Evolutionary conservation across 2,113 vertebrate species (phyloP), one percentile per base, ranked within the genome.

Genomic region (Hyla sarda): DNA sequence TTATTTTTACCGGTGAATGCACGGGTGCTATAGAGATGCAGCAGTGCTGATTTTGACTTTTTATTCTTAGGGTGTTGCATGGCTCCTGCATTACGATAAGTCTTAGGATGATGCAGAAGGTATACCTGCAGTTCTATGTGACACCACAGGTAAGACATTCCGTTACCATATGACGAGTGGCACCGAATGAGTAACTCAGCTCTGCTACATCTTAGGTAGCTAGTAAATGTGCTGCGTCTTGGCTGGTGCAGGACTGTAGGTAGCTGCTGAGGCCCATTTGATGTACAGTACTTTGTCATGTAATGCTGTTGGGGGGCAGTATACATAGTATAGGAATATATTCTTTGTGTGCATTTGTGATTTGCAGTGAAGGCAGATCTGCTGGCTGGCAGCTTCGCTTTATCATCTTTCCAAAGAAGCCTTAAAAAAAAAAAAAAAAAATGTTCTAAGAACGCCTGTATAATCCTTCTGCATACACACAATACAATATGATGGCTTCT

Each of bases 311-410:
- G 83, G 45, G n/a, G 41, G 60, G 73, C n/a, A 37, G 52, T 69
- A 54, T 19, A 32, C 50, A 69, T 37, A 28, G 74, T 79, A 78
- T 50, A 54, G 47, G 75, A 78, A 85, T 85, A 48, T 60, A 69
- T 78, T 75, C 45, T 52, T 17, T n/a, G 52, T 48, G 77, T 48
- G 75, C 84, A 80, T 72, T 67, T 14, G 4, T 80, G 67, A 86
- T 86, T 37, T 45, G 60, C 60, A 25, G 25, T 78, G 60, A 79
- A 16, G 47, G 32, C 13, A 71, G 37, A 69, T 71, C 74, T 79
- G 76, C 21, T 50, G 21, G 48, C 32, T 58, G 23, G 84, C 76
- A 58, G 52, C 13, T 28, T 72, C 12, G 56, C 41, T 72, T 58
- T 86, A n/a, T 41, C 77, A 25, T 76, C 82, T 84, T 48, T 28